These are phyloP conservation scores for Spisula subtruncata DNA, from an alignment of 2,888 invertebrate species.

Conservation along the genomic window DNA sequence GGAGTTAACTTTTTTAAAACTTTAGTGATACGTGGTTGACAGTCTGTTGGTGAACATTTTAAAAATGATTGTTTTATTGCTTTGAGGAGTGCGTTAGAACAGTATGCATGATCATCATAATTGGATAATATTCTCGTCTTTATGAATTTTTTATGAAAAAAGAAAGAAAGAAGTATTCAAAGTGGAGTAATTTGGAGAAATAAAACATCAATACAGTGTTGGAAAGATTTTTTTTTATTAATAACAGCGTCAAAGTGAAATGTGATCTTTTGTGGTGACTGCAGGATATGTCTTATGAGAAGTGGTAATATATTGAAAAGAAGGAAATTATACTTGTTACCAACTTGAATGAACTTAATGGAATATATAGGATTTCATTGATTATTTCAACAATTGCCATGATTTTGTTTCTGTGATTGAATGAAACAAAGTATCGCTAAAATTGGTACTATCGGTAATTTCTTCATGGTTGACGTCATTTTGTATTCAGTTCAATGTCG, in stretches of 20 bases:
- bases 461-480: background rate
- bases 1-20: background rate
- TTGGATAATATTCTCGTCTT: too few relatives aligned
- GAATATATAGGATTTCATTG: background rate
- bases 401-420: background rate
- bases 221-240: background rate
- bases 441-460: background rate
- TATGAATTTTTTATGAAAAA: too few relatives aligned
- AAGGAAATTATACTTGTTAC: constrained; percentile 20
- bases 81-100: too few relatives aligned
- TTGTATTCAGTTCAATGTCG: background rate
- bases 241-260: background rate
- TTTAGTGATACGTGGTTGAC: background rate
- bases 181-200: too few relatives aligned
- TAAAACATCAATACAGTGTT: background rate
- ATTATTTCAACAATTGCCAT: background rate
- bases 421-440: background rate
- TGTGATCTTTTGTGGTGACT: background rate
- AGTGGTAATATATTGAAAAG: background rate
- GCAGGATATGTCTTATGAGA: background rate
- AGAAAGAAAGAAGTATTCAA: too few relatives aligned
- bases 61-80: background rate
- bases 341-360: background rate
- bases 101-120: too few relatives aligned
- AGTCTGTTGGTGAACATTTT: background rate